These are phyloP conservation scores for Lacanobia wlatinum DNA, from an alignment of 2,888 invertebrate genomes.

Conservation along the genomic window DNA sequence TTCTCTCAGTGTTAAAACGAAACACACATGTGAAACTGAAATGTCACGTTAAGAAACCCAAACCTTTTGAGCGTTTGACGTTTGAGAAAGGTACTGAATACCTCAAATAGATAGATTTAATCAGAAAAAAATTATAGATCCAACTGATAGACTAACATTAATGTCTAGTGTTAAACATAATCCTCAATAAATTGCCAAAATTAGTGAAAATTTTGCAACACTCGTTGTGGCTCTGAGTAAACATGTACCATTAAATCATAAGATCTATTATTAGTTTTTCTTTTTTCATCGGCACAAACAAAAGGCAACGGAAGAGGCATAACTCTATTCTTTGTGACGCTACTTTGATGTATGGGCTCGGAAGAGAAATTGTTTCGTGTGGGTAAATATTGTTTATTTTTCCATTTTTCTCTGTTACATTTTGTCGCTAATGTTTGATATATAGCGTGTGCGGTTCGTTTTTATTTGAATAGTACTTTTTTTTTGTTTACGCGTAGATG, in stretches of 20 bases:
- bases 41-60: background rate
- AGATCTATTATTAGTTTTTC: slow-evolving; percentile 42
- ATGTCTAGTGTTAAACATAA: too few species aligned
- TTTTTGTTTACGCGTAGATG: background rate
- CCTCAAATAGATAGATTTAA: background rate
- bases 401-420: slow-evolving; percentile 46
- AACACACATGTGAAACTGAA: background rate
- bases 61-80: background rate
- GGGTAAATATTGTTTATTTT: slow-evolving; percentile 56
- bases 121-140: too few species aligned
- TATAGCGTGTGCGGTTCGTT: slow-evolving; percentile 23
- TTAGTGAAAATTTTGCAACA: background rate
- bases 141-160: too few species aligned
- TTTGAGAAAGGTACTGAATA: background rate
- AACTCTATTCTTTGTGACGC: slow-evolving; percentile 65
- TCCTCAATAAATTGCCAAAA: too few species aligned
- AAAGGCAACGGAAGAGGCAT: slow-evolving; percentile 61
- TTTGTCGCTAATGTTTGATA: slow-evolving; percentile 59
- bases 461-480: slow-evolving; percentile 33
- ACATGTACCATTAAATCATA: slow-evolving; percentile 45
- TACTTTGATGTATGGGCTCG: slow-evolving; percentile 65
- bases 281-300: slow-evolving; percentile 60
- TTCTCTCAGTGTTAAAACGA: too few species aligned
- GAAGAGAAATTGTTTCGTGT: slow-evolving; percentile 63
- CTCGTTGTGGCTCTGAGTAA: slow-evolving; percentile 15